Conservation (phyloP, 2,888 invertebrate genomes). For the Hemaris fuciformis region DNA sequence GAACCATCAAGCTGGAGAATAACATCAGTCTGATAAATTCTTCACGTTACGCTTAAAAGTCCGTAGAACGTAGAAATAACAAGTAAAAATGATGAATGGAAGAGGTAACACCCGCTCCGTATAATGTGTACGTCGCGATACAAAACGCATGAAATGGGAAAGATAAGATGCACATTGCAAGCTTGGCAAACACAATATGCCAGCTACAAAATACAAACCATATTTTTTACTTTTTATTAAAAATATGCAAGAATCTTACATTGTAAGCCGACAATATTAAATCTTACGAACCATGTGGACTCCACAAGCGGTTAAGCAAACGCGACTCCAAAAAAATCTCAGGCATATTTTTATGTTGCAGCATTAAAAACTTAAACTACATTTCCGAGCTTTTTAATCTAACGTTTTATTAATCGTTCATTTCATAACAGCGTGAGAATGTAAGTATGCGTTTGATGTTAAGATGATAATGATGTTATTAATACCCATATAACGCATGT, state of each 20-base stretch:
- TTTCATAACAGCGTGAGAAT: not conserved
- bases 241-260: not conserved
- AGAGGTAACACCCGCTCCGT: no score
- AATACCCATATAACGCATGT: no score
- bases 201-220: not conserved
- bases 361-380: not conserved
- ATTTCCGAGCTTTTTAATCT: not conserved
- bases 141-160: no score
- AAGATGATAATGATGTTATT: no score
- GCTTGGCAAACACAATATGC: not conserved
- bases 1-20: no score
- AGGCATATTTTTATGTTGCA: not conserved
- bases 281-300: not conserved
- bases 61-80: no score
- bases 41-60: no score
- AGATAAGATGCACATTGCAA: not conserved
- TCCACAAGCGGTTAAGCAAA: not conserved
- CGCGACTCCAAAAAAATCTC: not conserved
- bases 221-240: not conserved
- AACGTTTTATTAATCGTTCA: not conserved
- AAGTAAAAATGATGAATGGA: no score
- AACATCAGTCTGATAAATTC: no score
- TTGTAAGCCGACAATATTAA: slow-evolving; percentile 1
- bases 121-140: no score
- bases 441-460: not conserved